phyloP scores from a whole-genome alignment of 2,888 invertebrate genomes.

The Eilema caniola region DNA sequence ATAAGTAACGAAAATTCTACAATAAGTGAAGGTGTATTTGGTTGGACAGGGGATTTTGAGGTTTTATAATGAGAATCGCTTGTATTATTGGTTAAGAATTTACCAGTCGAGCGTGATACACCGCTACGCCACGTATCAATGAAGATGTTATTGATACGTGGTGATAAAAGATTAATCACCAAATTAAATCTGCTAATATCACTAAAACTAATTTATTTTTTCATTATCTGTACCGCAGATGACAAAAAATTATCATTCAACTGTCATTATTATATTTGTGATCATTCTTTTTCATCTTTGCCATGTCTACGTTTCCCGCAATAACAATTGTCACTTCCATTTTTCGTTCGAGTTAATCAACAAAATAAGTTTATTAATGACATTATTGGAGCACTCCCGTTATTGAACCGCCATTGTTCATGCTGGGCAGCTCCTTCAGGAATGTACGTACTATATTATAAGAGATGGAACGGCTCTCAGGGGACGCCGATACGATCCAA shows the following conservation, averaged over 20 bases:
- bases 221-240: background rate
- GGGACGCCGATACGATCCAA: conserved; percentile 42
- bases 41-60: too few relatives aligned
- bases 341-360: conserved; percentile 25
- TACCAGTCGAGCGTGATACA: too few relatives aligned
- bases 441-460: conserved; percentile 49
- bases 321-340: conserved; percentile 8
- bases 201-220: too few relatives aligned
- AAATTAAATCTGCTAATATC: too few relatives aligned
- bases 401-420: conserved; percentile 49
- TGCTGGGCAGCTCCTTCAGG: conserved; percentile 31
- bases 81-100: too few relatives aligned
- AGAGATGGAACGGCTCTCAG: conserved; percentile 27
- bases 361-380: conserved; percentile 38
- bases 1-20: too few relatives aligned
- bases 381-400: conserved; percentile 41
- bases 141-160: too few relatives aligned
- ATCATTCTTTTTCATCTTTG: background rate
- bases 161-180: too few relatives aligned
- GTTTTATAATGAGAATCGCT: too few relatives aligned
- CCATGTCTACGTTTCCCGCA: background rate
- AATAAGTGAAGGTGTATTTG: too few relatives aligned
- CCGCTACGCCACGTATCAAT: too few relatives aligned
- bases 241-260: background rate
- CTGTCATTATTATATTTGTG: background rate